phyloP scores from a whole-genome alignment of 2,888 invertebrate genomes.

The Nomada hirtipes region DNA sequence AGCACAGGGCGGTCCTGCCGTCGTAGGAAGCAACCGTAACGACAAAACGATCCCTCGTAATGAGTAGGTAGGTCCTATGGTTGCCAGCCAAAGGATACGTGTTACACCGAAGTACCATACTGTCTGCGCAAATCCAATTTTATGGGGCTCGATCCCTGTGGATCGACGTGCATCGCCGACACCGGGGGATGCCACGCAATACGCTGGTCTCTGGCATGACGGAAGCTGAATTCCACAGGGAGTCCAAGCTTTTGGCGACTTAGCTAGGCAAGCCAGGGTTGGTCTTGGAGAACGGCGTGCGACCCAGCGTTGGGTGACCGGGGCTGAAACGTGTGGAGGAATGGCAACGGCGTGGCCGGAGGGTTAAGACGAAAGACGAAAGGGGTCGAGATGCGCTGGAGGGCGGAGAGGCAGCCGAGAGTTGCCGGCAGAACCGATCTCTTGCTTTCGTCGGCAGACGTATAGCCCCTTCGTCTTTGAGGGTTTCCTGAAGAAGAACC shows the following conservation, averaged over 20 bases:
- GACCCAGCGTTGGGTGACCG: slow-evolving; percentile 31
- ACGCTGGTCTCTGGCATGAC: slow-evolving; percentile 65
- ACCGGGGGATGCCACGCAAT: slow-evolving; percentile 69
- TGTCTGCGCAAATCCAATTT: slow-evolving; percentile 70
- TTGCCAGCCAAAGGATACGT: slow-evolving; percentile 27
- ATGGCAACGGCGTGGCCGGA: slow-evolving; percentile 27
- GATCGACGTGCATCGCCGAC: slow-evolving; percentile 69
- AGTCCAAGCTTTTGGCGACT: slow-evolving; percentile 71
- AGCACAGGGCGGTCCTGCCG: background rate
- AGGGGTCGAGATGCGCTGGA: slow-evolving; percentile 39
- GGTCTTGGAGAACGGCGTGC: slow-evolving; percentile 52
- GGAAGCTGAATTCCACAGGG: slow-evolving; percentile 71
- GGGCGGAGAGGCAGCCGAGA: slow-evolving; percentile 44
- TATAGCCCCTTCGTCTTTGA: slow-evolving; percentile 57
- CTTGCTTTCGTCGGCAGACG: slow-evolving; percentile 52
- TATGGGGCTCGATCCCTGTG: slow-evolving; percentile 70
- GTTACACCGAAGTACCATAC: slow-evolving; percentile 60
- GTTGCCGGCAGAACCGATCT: slow-evolving; percentile 59
- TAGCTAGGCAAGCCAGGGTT: slow-evolving; percentile 64
- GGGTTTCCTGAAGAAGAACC: slow-evolving; percentile 61
- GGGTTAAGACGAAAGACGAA: slow-evolving; percentile 42
- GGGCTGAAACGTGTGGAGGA: slow-evolving; percentile 20
- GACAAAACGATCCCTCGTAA: slow-evolving; percentile 2
- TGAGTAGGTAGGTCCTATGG: slow-evolving; percentile 12
- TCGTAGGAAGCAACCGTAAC: background rate